These are phyloP conservation scores for Amblyopsis rosae DNA, from an alignment of 2,113 vertebrate species.

Conservation along the genomic window DNA sequence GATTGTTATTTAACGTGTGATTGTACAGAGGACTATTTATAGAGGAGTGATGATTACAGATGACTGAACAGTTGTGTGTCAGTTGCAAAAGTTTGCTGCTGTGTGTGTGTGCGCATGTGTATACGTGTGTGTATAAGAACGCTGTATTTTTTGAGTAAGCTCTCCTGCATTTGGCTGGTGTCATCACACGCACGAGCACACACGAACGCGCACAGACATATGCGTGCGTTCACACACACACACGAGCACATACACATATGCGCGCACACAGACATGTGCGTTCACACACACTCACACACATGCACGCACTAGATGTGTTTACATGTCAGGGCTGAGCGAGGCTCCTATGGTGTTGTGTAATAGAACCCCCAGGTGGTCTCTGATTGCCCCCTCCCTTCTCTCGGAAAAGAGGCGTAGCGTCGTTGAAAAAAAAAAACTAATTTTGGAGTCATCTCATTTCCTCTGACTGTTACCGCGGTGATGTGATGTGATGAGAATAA, in stretches of 20 bases:
- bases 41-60: no score
- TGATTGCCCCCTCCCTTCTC: constrained; percentile 57
- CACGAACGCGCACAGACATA: background rate
- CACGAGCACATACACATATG: background rate
- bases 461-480: constrained; percentile 21
- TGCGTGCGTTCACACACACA: no score
- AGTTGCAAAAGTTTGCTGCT: no score
- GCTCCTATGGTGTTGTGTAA: constrained; percentile 62
- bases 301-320: constrained; percentile 32
- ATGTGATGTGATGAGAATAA: constrained; percentile 47
- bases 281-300: constrained; percentile 16
- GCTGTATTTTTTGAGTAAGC: no score
- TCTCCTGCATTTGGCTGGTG: background rate
- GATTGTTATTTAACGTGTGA: no score
- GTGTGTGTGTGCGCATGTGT: no score
- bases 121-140: no score
- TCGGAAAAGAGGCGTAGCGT: constrained; percentile 11
- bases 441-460: constrained; percentile 39
- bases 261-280: constrained; percentile 11
- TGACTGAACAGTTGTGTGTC: no score
- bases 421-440: constrained; percentile 12
- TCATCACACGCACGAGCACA: constrained; percentile 1
- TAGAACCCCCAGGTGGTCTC: constrained; percentile 66
- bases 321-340: constrained; percentile 30
- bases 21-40: no score